These are phyloP conservation scores for Leptopilina clavipes DNA, from an alignment of 1,140 invertebrate species.

Conservation along the genomic window DNA sequence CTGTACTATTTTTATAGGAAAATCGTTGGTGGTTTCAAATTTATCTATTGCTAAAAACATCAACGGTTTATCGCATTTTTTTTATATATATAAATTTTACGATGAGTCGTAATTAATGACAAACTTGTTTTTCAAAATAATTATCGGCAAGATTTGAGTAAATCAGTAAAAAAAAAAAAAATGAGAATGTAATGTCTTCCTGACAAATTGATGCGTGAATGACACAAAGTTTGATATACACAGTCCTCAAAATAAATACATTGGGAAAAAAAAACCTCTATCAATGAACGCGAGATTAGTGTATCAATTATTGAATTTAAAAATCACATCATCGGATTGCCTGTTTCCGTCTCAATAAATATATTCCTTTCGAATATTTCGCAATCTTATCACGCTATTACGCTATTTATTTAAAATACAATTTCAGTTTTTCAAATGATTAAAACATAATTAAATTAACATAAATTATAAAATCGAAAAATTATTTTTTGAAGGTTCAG, in stretches of 20 bases:
- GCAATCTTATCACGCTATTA: not conserved
- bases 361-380: not conserved
- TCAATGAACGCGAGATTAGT: not conserved
- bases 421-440: not conserved
- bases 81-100: too few relatives aligned
- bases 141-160: not conserved
- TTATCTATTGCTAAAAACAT: too few relatives aligned
- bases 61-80: too few relatives aligned
- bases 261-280: not conserved
- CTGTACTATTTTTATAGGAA: too few relatives aligned
- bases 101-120: too few relatives aligned
- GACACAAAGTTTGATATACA: too few relatives aligned
- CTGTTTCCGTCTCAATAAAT: not conserved
- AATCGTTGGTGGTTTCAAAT: too few relatives aligned
- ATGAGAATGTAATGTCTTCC: not conserved
- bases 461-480: not conserved
- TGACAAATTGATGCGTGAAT: constrained; percentile 1
- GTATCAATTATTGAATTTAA: not conserved
- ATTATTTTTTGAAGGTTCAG: too few relatives aligned
- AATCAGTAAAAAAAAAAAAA: too few relatives aligned
- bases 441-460: constrained; percentile 4
- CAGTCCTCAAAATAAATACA: not conserved
- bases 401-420: not conserved
- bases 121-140: too few relatives aligned
- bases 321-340: not conserved